A percentile compares a stretch with the other conserved stretches of the same genome.
phyloP scores from a whole-genome alignment of 1,140 invertebrate genomes.

The Chelonus insularis region DNA sequence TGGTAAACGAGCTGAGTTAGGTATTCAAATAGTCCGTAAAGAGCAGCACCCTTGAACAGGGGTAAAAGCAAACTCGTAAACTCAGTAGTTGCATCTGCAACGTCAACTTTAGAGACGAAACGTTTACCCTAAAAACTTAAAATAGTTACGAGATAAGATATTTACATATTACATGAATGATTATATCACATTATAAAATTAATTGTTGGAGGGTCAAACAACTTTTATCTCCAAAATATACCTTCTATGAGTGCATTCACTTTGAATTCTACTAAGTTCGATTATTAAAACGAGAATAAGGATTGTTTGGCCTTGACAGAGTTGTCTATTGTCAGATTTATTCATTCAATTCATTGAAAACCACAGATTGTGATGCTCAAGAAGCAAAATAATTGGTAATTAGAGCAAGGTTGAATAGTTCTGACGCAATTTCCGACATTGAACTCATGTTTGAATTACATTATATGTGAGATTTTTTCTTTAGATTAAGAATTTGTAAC shows the following conservation, averaged over 20 bases:
- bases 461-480: not conserved
- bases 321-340: too few species aligned
- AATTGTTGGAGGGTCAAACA: too few species aligned
- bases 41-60: not conserved
- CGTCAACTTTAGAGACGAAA: slow-evolving; percentile 9
- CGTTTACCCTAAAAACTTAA: slow-evolving; percentile 4
- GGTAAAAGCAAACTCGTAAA: slow-evolving; percentile 15
- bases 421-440: slow-evolving; percentile 17
- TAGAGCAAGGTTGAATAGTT: slow-evolving; percentile 17
- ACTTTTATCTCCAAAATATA: too few species aligned
- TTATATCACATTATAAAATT: not conserved
- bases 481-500: not conserved
- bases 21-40: slow-evolving; percentile 19
- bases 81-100: slow-evolving; percentile 7
- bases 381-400: slow-evolving; percentile 18
- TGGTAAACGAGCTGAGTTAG: slow-evolving; percentile 14
- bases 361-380: not conserved
- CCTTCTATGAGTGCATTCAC: too few species aligned
- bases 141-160: not conserved
- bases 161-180: slow-evolving; percentile 5
- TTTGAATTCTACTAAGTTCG: too few species aligned
- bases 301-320: too few species aligned
- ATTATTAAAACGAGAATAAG: too few species aligned
- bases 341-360: not conserved
- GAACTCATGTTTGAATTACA: slow-evolving; percentile 18